A percentile compares a stretch with the other conserved stretches of the same genome.
Conservation (phyloP, 2,113 vertebrate genomes). For the Clupea harengus region DNA sequence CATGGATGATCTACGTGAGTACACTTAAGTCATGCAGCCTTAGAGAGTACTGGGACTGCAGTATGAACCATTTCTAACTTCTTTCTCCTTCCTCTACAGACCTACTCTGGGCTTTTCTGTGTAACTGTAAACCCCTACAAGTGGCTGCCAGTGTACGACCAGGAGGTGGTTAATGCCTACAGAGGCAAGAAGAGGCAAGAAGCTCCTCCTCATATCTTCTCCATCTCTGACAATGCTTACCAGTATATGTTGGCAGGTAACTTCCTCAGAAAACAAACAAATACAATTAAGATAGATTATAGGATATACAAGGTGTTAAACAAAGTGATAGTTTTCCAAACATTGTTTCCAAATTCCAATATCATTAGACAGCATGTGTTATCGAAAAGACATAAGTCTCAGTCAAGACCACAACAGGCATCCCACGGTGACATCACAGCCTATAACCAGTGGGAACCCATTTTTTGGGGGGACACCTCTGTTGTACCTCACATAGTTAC, state of each 20-base stretch:
- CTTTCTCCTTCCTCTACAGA: constrained; percentile 52
- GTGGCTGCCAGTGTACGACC: constrained; percentile 74
- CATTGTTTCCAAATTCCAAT: neutral
- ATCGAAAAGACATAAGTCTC: neutral
- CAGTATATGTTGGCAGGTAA: constrained; percentile 81
- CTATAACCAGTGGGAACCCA: neutral
- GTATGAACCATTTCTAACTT: neutral
- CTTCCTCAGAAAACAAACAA: neutral
- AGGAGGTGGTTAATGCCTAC: constrained; percentile 71
- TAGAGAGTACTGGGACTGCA: too few species aligned
- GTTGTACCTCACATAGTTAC: neutral
- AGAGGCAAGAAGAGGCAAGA: constrained; percentile 79
- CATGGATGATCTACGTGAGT: constrained; percentile 91
- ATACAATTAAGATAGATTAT: neutral
- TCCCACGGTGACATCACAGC: neutral
- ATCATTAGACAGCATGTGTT: neutral
- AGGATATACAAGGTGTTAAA: neutral
- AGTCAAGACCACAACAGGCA: neutral
- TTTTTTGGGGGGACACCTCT: neutral
- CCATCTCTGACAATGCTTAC: constrained; percentile 81
- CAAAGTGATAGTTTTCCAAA: neutral
- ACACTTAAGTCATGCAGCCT: neutral
- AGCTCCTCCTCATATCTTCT: constrained; percentile 81
- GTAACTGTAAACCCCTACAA: constrained; percentile 78
- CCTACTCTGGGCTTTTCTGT: constrained; percentile 77